Base-by-base conservation (phyloP, 1,140 invertebrate species). In the Homarus americanus region DNA sequence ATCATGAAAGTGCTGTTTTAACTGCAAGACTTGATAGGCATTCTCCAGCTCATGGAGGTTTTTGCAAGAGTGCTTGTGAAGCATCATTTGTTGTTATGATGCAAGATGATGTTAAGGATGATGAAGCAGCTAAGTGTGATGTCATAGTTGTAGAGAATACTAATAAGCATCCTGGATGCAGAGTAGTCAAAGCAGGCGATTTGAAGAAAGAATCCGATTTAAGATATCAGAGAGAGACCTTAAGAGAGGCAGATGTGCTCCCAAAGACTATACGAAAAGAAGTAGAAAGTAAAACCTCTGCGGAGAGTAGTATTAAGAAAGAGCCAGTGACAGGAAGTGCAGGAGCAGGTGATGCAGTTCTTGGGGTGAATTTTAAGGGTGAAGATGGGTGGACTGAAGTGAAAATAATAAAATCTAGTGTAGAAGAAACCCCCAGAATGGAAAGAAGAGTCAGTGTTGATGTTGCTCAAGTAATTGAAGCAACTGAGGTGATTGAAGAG, bases 311-410 rank as follows among this genome's bases (percentile, higher is more conserved):
- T 10, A 41, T 78, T 17, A 41, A 40, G 38, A 24, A 41, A 2
- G 41, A 12, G 9, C 34, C 40, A 53, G 72, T 53, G 10, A 34
- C 38, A 76, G 72, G 63, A 44, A 63, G 10, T 76, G 7, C 15
- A 87, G 17, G 24, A 63, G n/a, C 24, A 36, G 32, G 53, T 28
- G 28, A 28, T 28, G 17, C 40, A 32, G 41, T 80, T 44, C 40
- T 28, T 15, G 78, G 53, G 41, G 28, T 32, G 12, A 53, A 80
- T 32, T 32, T 80, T 20, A 80, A 53, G 36, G 78, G 44, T 63
- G 84, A 78, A 36, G 84, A 87, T 28, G 84, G 73, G 7, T 87
- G 84, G 84, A 87, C 73, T 87, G 73, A 87, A 36, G 53, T 87
- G 28, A 78, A 78, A 40, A 32, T 87, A 40, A 32, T 87, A 20